Conservation (phyloP, 2,113 vertebrate genomes). For the Apodemus sylvaticus region DNA sequence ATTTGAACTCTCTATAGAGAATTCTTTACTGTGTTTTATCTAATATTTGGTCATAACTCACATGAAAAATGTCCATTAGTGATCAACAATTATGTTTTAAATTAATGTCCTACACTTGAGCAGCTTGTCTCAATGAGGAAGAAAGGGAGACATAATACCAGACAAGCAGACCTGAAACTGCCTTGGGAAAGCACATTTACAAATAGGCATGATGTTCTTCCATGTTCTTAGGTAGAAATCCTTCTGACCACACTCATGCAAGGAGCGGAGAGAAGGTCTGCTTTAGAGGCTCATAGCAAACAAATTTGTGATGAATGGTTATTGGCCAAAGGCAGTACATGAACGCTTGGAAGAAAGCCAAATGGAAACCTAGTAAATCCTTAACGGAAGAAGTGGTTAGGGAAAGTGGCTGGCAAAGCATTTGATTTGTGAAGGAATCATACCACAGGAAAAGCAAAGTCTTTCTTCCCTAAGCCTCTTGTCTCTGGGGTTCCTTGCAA, state of each 20-base stretch:
- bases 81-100: background rate
- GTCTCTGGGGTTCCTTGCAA: background rate
- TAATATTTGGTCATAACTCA: background rate
- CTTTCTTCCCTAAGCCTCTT: background rate
- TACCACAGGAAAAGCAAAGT: no score
- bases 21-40: background rate
- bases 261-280: background rate
- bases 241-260: background rate
- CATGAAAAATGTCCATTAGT: background rate
- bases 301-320: conserved; percentile 44
- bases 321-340: conserved; percentile 44
- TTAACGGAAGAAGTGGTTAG: conserved; percentile 10
- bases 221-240: conserved; percentile 30
- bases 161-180: background rate
- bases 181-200: background rate
- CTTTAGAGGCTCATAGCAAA: background rate
- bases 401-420: background rate
- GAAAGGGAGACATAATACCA: background rate
- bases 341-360: conserved; percentile 33
- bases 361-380: conserved; percentile 39
- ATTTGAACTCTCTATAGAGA: background rate
- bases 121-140: background rate
- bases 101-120: background rate
- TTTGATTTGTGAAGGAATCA: background rate
- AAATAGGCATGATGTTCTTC: background rate